These are phyloP conservation scores for Drosophila suzukii DNA, from an alignment of 1,140 invertebrate genomes.

Conservation along the genomic window DNA sequence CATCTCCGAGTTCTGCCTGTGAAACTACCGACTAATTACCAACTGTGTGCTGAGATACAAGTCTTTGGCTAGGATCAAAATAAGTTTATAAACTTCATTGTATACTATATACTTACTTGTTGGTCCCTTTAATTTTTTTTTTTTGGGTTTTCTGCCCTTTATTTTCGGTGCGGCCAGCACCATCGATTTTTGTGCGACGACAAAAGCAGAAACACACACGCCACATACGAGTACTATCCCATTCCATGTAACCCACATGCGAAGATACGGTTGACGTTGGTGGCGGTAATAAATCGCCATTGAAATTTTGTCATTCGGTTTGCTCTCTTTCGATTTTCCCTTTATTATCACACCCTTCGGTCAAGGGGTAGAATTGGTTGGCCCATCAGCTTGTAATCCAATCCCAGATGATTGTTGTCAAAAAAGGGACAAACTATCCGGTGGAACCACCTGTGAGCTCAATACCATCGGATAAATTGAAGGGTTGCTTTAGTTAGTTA, in stretches of 20 bases:
- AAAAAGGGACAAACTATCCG: neutral
- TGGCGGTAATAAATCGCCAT: constrained; percentile 77
- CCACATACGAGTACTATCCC: constrained; percentile 1
- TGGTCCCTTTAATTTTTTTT: constrained; percentile 26
- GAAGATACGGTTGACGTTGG: constrained; percentile 46
- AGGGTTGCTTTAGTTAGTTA: too few species aligned
- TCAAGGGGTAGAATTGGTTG: neutral
- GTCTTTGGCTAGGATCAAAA: neutral
- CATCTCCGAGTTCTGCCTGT: neutral
- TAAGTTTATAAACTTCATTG: constrained; percentile 3
- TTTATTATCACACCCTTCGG: constrained; percentile 8
- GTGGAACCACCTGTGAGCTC: neutral
- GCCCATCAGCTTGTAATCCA: neutral
- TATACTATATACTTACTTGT: constrained; percentile 62
- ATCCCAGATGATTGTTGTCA: neutral
- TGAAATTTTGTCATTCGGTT: constrained; percentile 54
- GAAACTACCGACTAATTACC: constrained; percentile 9
- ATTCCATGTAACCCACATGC: neutral
- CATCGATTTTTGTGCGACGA: constrained; percentile 62
- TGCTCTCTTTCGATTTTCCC: constrained; percentile 1
- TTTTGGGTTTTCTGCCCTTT: constrained; percentile 46
- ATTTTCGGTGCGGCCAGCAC: constrained; percentile 71
- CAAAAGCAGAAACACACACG: constrained; percentile 13
- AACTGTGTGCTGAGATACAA: neutral
- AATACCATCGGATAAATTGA: neutral